Conservation (phyloP, 2,797 vertebrate species). For the Spheniscus humboldti region DNA sequence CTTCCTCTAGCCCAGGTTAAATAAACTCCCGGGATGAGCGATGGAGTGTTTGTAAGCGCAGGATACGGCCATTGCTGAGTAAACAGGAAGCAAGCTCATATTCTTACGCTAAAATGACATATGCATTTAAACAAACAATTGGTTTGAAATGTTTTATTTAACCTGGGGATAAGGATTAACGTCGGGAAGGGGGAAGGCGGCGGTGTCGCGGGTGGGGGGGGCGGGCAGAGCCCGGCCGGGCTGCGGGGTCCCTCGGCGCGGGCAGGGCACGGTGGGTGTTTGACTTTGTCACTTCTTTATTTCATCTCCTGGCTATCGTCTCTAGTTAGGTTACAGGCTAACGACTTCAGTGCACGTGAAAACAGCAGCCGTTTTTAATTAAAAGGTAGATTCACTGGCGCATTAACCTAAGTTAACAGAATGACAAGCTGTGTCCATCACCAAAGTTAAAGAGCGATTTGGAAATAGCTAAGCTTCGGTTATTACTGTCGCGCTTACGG, state of each 20-base stretch:
- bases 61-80: background rate
- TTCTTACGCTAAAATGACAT: background rate
- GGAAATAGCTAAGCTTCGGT: rapidly evolving
- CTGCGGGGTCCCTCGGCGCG: background rate
- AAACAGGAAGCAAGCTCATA: background rate
- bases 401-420: background rate
- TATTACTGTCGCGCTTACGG: rapidly evolving
- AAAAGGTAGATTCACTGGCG: background rate
- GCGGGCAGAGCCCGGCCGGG: background rate
- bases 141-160: background rate
- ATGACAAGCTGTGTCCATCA: background rate
- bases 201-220: background rate
- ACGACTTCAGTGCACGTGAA: background rate
- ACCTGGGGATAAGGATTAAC: background rate
- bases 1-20: background rate
- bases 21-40: background rate
- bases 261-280: background rate
- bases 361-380: background rate
- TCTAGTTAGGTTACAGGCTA: too few relatives aligned
- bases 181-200: background rate
- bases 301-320: background rate
- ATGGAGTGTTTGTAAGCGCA: background rate
- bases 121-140: background rate
- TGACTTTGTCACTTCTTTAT: background rate
- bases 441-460: rapidly evolving